These are phyloP conservation scores for Cyclina sinensis DNA, from an alignment of 1,140 invertebrate species.

Conservation along the genomic window DNA sequence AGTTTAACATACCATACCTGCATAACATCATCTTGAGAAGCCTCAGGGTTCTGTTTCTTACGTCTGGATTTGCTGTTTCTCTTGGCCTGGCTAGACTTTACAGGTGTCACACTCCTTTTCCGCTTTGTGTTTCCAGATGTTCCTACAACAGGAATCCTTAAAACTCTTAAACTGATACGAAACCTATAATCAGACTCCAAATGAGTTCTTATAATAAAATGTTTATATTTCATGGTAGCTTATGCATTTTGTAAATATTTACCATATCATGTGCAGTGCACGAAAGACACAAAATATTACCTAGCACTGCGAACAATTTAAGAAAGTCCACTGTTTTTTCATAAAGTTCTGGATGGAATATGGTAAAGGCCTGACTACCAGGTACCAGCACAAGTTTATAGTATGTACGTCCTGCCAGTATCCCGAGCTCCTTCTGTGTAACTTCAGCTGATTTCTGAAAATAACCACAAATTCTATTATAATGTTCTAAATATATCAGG, in stretches of 20 bases:
- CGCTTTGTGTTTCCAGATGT: constrained; percentile 61
- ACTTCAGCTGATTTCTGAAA: constrained; percentile 77
- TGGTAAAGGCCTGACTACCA: constrained; percentile 88
- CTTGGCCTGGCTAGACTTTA: constrained; percentile 40
- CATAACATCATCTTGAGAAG: not conserved
- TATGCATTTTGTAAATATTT: no score
- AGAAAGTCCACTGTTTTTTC: constrained; percentile 87
- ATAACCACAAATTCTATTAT: no score
- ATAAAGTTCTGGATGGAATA: constrained; percentile 89
- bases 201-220: no score
- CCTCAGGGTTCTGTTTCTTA: constrained; percentile 47
- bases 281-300: no score
- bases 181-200: no score
- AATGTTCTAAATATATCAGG: no score
- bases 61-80: constrained; percentile 28
- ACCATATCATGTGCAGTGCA: no score
- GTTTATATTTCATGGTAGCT: no score
- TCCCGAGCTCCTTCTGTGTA: constrained; percentile 82
- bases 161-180: no score
- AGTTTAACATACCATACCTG: not conserved
- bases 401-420: constrained; percentile 80
- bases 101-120: constrained; percentile 71
- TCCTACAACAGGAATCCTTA: not conserved
- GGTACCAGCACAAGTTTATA: constrained; percentile 80
- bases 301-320: constrained; percentile 74